These are phyloP conservation scores for Scomber colias DNA, from an alignment of 2,113 vertebrate genomes.

Conservation along the genomic window DNA sequence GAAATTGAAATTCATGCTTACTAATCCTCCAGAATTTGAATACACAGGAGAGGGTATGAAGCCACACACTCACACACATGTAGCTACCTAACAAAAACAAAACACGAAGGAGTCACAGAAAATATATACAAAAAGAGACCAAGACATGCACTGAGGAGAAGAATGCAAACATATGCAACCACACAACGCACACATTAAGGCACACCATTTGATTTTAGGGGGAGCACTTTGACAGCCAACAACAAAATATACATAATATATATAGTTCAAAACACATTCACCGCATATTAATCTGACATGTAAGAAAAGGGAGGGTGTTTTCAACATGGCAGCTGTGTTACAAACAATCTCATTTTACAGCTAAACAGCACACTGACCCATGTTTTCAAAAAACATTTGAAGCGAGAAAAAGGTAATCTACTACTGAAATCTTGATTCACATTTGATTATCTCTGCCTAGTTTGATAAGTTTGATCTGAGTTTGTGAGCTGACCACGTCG, in stretches of 20 bases:
- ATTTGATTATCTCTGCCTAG: too few species aligned
- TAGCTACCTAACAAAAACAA: conserved; percentile 28
- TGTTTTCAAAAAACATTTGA: too few species aligned
- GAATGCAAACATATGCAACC: background rate
- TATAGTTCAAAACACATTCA: conserved; percentile 42
- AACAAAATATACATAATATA: conserved; percentile 16
- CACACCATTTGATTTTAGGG: conserved; percentile 26
- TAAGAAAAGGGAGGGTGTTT: background rate
- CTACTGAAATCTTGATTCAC: too few species aligned
- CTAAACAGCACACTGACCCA: too few species aligned
- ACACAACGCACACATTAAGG: conserved; percentile 8
- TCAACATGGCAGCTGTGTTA: too few species aligned
- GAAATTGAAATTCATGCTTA: conserved; percentile 76
- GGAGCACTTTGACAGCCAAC: background rate
- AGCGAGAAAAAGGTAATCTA: too few species aligned
- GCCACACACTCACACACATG: conserved; percentile 20
- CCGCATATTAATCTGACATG: conserved; percentile 49
- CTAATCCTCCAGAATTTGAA: conserved; percentile 71
- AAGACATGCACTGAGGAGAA: conserved; percentile 13
- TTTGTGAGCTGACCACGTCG: too few species aligned
- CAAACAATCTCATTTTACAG: too few species aligned
- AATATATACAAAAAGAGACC: conserved; percentile 3
- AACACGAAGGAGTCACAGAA: conserved; percentile 14
- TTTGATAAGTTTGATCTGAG: too few species aligned
- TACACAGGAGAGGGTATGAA: conserved; percentile 49